Percentiles rank a stretch among this genome's conserved stretches.
These are phyloP conservation scores for Digitonthophagus gazella DNA, from an alignment of 2,888 invertebrate species.

Conservation along the genomic window DNA sequence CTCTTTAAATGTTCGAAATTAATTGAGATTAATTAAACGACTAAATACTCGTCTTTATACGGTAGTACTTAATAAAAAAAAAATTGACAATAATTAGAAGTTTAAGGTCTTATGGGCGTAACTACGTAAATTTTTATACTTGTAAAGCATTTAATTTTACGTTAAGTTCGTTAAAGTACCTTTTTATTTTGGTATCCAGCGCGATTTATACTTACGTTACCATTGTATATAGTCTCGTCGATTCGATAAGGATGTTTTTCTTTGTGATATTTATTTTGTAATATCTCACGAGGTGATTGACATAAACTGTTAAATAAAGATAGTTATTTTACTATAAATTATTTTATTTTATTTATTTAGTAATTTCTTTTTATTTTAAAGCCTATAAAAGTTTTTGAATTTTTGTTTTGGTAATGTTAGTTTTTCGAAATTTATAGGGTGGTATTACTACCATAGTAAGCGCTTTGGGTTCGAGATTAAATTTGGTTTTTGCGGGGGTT, in stretches of 20 bases:
- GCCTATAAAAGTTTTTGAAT: no score
- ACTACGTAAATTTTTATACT: not conserved
- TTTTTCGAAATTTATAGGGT: no score
- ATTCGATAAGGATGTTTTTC: no score
- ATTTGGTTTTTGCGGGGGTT: no score
- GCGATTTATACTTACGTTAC: not conserved
- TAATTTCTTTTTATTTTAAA: no score
- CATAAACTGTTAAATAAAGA: not conserved
- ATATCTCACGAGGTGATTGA: not conserved
- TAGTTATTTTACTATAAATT: not conserved
- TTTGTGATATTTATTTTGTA: not conserved
- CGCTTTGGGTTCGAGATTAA: no score
- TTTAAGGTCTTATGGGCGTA: no score
- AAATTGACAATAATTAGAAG: not conserved
- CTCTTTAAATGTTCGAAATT: not conserved
- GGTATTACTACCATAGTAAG: no score
- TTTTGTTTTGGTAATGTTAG: no score
- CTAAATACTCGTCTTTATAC: not conserved
- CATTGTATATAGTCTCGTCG: not conserved
- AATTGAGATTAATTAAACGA: no score
- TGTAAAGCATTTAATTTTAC: not conserved
- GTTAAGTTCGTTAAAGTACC: not conserved
- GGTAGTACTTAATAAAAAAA: not conserved
- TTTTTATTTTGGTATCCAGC: not conserved
- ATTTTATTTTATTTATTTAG: not conserved